Evolutionary conservation across 2,888 invertebrate species (phyloP).

Genomic region (Luperina testacea): DNA sequence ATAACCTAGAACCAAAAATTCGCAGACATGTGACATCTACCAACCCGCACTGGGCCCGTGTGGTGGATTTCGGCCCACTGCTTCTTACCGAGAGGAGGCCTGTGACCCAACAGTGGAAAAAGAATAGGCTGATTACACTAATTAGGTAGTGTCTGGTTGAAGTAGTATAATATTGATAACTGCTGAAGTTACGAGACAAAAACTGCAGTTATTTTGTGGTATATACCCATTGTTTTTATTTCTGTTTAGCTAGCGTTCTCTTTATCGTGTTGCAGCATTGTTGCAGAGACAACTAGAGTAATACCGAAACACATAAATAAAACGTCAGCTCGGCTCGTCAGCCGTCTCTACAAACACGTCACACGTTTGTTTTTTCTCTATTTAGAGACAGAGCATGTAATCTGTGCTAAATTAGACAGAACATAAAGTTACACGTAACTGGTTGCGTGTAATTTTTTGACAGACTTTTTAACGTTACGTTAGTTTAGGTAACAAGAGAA

Average conservation of each 20-base stretch:
- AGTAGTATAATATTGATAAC: neutral
- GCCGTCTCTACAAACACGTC: conserved; percentile 54
- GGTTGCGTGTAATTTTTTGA: neutral
- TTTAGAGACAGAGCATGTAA: neutral
- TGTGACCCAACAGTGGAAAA: neutral
- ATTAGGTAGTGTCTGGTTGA: neutral
- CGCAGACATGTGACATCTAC: neutral
- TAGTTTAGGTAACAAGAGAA: neutral
- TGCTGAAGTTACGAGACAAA: neutral
- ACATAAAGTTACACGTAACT: neutral
- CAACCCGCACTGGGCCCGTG: neutral
- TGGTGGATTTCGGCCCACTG: neutral
- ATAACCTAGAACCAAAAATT: too few relatives aligned
- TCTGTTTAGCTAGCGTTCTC: neutral
- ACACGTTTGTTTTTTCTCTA: conserved; percentile 20
- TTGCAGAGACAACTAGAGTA: conserved; percentile 24
- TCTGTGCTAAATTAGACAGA: neutral
- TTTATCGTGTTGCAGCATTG: conserved; percentile 9
- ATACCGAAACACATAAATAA: conserved; percentile 31
- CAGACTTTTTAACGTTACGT: neutral
- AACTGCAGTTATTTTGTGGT: neutral
- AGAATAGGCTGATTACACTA: neutral
- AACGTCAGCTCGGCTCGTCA: conserved; percentile 41
- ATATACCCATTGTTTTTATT: conserved; percentile 5
- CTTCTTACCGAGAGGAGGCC: neutral